Percentiles rank a stretch among this genome's conserved stretches.
phyloP scores from a whole-genome alignment of 2,888 invertebrate genomes.

The Chrysolina americana region DNA sequence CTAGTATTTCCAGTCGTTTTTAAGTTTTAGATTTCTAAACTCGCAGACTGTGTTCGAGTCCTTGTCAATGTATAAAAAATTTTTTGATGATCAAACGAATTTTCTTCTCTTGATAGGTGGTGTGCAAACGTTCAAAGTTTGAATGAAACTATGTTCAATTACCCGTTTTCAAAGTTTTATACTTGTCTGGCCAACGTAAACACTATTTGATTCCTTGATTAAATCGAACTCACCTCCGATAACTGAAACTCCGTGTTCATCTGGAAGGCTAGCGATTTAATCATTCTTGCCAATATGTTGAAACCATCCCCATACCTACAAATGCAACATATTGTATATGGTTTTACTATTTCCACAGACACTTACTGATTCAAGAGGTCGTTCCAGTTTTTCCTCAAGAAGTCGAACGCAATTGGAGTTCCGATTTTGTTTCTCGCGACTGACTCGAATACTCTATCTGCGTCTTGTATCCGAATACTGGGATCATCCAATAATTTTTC shows the following conservation, averaged over 20 bases:
- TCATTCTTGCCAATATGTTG: slow-evolving; percentile 72
- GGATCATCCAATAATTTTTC: slow-evolving; percentile 61
- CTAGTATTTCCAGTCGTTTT: too few relatives aligned
- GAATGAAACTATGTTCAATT: too few relatives aligned
- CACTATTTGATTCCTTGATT: too few relatives aligned
- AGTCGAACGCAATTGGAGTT: slow-evolving; percentile 75
- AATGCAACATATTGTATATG: slow-evolving; percentile 24
- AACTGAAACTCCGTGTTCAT: slow-evolving; percentile 71
- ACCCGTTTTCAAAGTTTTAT: too few relatives aligned
- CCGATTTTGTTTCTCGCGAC: slow-evolving; percentile 75
- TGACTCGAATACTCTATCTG: slow-evolving; percentile 72
- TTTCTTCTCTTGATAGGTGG: too few relatives aligned
- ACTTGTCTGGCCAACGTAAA: too few relatives aligned
- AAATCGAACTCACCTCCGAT: slow-evolving; percentile 59
- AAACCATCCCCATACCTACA: slow-evolving; percentile 73
- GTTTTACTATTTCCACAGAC: not conserved
- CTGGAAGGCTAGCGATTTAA: slow-evolving; percentile 70
- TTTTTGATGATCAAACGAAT: too few relatives aligned
- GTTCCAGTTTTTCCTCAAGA: slow-evolving; percentile 71
- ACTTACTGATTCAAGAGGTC: slow-evolving; percentile 69
- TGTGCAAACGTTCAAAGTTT: too few relatives aligned
- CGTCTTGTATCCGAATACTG: slow-evolving; percentile 77
- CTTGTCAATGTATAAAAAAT: too few relatives aligned
- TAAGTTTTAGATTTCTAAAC: too few relatives aligned
- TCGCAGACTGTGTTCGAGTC: too few relatives aligned